Evolutionary conservation across 2,113 vertebrate genomes (phyloP).

Genomic region (Rhabdornis inornatus): DNA sequence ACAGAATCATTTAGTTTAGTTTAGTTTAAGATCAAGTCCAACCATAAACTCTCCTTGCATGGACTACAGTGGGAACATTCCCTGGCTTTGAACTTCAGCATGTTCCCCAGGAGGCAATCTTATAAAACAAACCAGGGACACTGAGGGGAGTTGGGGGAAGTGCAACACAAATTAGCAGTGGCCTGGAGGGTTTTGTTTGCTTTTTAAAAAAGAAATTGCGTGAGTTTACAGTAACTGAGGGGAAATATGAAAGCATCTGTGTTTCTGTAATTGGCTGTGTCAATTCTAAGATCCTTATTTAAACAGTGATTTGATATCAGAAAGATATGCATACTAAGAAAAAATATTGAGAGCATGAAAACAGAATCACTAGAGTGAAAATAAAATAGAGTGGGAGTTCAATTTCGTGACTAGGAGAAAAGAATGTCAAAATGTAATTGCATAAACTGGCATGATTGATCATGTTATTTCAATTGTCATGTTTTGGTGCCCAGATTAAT

Average conservation of each 20-base stretch:
- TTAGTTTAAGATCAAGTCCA: not conserved
- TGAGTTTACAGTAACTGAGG: conserved; percentile 4
- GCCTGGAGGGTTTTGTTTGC: conserved; percentile 14
- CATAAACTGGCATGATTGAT: not conserved
- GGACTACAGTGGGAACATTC: conserved; percentile 23
- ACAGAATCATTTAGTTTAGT: not conserved
- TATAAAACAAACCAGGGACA: not conserved
- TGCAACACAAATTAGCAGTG: not conserved
- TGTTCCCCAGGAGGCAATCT: conserved; percentile 28
- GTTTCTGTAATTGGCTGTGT: not conserved
- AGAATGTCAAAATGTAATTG: not conserved
- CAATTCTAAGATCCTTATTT: not conserved
- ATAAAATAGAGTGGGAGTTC: not conserved
- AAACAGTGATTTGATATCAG: not conserved
- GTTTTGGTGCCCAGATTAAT: not conserved
- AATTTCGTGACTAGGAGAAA: not conserved
- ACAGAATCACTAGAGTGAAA: not conserved
- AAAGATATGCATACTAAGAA: not conserved
- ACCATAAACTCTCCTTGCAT: not conserved
- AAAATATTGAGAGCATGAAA: not conserved
- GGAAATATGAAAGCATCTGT: not conserved
- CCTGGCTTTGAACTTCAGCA: not conserved
- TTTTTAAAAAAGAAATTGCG: not conserved
- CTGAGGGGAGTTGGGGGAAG: not conserved
- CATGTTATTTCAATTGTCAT: not conserved